Evolutionary conservation across 30 jellyfish, hydroid and myxozoan species (phyloP).

Genomic region (Sanderia malayensis): DNA sequence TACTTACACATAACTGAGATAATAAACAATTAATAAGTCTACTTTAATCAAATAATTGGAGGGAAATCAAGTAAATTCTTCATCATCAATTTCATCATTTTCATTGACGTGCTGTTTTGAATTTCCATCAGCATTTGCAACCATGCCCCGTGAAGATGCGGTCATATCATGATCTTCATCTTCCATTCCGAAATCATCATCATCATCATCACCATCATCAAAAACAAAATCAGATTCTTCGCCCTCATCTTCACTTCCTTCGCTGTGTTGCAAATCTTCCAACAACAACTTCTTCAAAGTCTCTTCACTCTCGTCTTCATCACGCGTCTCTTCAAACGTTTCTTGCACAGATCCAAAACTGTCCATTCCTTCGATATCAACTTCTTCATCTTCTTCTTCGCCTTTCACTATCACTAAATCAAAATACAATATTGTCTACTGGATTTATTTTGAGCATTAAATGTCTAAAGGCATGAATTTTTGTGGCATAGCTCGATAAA

Average conservation of each 20-base stretch:
- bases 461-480: too few species aligned
- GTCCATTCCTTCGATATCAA: conserved; percentile 62
- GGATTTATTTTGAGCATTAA: too few species aligned
- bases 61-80: conserved; percentile 20
- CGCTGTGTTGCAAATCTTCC: conserved; percentile 65
- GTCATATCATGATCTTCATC: conserved; percentile 42
- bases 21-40: too few species aligned
- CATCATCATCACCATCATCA: conserved; percentile 91
- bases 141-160: conserved; percentile 29
- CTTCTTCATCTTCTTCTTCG: conserved; percentile 65
- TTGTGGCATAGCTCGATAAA: too few species aligned
- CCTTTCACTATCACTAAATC: conserved; percentile 34
- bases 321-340: conserved; percentile 26
- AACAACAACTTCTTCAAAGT: conserved; percentile 35
- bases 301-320: conserved; percentile 28
- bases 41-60: neutral
- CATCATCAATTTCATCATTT: conserved; percentile 60
- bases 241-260: conserved; percentile 60
- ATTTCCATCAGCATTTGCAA: conserved; percentile 57
- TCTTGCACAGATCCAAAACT: conserved; percentile 50
- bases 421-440: too few species aligned
- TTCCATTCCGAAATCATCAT: conserved; percentile 72
- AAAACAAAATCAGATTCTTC: conserved; percentile 75
- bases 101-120: conserved; percentile 84
- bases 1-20: too few species aligned